phyloP scores from a whole-genome alignment of 2,113 vertebrate genomes.

The Calyptomena viridis region DNA sequence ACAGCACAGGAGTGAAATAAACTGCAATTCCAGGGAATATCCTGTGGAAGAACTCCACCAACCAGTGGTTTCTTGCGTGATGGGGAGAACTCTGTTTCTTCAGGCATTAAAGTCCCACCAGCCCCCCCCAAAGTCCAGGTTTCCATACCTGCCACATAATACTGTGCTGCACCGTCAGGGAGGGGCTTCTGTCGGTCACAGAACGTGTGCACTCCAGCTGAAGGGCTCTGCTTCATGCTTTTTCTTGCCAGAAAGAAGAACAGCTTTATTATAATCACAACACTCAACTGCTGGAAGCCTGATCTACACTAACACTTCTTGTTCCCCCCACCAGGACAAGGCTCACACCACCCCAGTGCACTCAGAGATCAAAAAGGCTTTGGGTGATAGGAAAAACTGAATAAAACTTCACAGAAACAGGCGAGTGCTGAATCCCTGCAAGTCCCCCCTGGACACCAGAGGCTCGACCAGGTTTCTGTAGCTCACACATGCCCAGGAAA shows the following conservation, averaged over 20 bases:
- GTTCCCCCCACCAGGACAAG: background rate
- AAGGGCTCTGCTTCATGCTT: conserved; percentile 84
- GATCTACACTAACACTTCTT: background rate
- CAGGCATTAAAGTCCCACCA: background rate
- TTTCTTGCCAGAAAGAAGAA: conserved; percentile 77
- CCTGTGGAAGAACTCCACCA: background rate
- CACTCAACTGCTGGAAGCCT: background rate
- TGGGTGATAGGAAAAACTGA: background rate
- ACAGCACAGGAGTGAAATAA: background rate
- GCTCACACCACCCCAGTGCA: background rate
- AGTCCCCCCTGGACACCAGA: background rate
- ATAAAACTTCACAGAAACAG: background rate
- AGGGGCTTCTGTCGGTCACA: conserved; percentile 92
- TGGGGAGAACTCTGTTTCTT: background rate
- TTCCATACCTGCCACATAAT: conserved; percentile 92
- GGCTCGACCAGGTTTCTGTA: background rate
- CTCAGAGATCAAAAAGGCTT: background rate
- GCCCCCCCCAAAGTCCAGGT: background rate
- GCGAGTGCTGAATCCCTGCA: rapidly evolving
- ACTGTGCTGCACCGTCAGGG: conserved; percentile 93
- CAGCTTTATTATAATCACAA: background rate
- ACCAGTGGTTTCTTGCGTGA: background rate
- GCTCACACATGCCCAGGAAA: rapidly evolving
- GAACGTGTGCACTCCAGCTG: conserved; percentile 91
- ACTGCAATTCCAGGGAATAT: background rate